Evolutionary conservation across 2,797 vertebrate species (phyloP).

Genomic region (Alfaro cultratus): DNA sequence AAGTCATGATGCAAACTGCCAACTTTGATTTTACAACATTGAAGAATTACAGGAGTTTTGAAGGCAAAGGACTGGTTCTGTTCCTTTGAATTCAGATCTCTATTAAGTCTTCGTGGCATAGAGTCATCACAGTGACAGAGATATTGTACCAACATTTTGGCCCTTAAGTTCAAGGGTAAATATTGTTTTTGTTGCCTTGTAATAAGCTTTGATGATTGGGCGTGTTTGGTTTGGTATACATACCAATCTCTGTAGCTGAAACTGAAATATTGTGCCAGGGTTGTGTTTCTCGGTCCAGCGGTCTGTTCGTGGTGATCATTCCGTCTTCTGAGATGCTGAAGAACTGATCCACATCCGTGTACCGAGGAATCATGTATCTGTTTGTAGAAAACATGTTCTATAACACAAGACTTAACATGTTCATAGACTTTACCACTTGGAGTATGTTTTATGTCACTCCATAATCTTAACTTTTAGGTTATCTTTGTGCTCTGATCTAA

Average conservation of each 20-base stretch:
- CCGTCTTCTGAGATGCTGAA: constrained; percentile 93
- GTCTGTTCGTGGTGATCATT: constrained; percentile 90
- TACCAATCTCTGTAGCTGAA: constrained; percentile 93
- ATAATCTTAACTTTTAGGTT: neutral
- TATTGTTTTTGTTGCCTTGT: neutral
- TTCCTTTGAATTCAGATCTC: neutral
- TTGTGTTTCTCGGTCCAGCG: constrained; percentile 92
- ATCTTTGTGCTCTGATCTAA: neutral
- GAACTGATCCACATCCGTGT: constrained; percentile 96
- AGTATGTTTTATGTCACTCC: neutral
- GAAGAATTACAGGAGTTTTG: neutral
- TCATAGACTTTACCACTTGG: neutral
- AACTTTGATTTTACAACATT: neutral
- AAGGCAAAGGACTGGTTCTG: neutral
- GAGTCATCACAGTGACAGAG: neutral
- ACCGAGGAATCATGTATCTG: constrained; percentile 95
- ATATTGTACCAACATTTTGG: neutral
- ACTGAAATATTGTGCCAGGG: constrained; percentile 97
- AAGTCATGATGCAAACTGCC: neutral
- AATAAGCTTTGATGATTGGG: neutral
- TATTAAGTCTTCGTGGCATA: neutral
- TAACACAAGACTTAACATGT: no score
- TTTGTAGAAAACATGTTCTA: constrained; percentile 23
- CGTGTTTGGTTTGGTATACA: neutral
- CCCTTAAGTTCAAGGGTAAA: neutral